Base-by-base conservation (phyloP, 2,797 vertebrate genomes). In the Crocidura indochinensis region DNA sequence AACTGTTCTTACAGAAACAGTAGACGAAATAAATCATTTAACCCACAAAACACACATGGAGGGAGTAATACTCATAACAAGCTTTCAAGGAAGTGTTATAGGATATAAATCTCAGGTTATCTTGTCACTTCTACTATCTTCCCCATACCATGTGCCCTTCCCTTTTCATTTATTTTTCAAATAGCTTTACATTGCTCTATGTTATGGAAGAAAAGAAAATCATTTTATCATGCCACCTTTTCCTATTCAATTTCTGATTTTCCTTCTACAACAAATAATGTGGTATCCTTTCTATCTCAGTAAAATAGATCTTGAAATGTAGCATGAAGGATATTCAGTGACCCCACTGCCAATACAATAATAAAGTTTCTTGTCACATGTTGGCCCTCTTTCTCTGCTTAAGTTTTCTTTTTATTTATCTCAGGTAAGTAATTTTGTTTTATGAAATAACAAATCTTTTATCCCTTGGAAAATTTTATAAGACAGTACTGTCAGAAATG, bases 401-500 rank as follows among this genome's bases (percentile, higher is more conserved):
- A 53, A 53, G 26, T 68, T 53, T 87, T 73, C 89, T 88, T 67
- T 91, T 73, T 60, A 60, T 20, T 81, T 87, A 69, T 71, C 46
- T 49, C 17, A 84, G 26, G 71, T 87, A 24, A 56, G 65, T 49
- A 87, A 74, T n/a, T 91, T 53, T 91, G 31, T 46, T 96, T 93
- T 92, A 67, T 31, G 75, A 94, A 87, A 91, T 69, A 73, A 8
- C 56, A 92, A 87, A 92, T 88, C 44, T 84, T 90, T 64, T 72
- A 80, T 86, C 27, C 53, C 38, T 85, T 94, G 76, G 64, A 87
- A 84, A 87, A 92, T 14, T n/a, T 91, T 82, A 92, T 91, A 90
- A 87, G 46, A 89, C 24, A 94, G 38, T 44, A 51, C 29, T 89
- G 75, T 88, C 80, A 94, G 79, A 97, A 94, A 92, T 92, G 84